Conservation (phyloP, 2,888 invertebrate genomes). For the Dorcus hopei region DNA sequence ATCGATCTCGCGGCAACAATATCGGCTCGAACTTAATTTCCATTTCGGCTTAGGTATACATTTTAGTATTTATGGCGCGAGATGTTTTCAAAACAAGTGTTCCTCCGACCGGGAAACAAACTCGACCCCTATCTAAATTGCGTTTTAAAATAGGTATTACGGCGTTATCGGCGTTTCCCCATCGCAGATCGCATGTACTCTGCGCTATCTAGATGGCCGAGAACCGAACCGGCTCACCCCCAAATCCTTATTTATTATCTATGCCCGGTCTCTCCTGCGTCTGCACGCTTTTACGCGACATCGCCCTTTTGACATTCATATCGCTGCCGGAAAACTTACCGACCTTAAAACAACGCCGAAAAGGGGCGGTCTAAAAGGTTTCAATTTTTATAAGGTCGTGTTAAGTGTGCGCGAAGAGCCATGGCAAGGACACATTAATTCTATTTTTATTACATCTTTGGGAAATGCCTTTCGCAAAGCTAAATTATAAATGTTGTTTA, state of each 20-base stretch:
- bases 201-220: conserved; percentile 14
- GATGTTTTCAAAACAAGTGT: not conserved
- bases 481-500: too few species aligned
- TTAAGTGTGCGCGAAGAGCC: too few species aligned
- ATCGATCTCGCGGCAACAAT: not conserved
- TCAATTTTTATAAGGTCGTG: too few species aligned
- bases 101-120: not conserved
- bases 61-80: not conserved
- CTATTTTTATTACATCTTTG: too few species aligned
- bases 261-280: conserved; percentile 16
- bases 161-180: conserved; percentile 7
- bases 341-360: conserved; percentile 11
- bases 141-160: conserved; percentile 16
- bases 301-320: conserved; percentile 19
- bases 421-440: too few species aligned
- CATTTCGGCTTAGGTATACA: not conserved
- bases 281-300: conserved; percentile 21
- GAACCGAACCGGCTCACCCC: conserved; percentile 11
- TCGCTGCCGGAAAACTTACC: conserved; percentile 8
- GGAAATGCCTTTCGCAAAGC: too few species aligned
- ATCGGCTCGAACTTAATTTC: not conserved
- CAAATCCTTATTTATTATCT: conserved; percentile 24
- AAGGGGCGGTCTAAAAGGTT: too few species aligned
- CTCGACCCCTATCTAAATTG: conserved; percentile 14
- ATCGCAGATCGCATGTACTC: conserved; percentile 8